Evolutionary conservation across 2,113 vertebrate species (phyloP).

Genomic region (Hippocampus guttulatus): DNA sequence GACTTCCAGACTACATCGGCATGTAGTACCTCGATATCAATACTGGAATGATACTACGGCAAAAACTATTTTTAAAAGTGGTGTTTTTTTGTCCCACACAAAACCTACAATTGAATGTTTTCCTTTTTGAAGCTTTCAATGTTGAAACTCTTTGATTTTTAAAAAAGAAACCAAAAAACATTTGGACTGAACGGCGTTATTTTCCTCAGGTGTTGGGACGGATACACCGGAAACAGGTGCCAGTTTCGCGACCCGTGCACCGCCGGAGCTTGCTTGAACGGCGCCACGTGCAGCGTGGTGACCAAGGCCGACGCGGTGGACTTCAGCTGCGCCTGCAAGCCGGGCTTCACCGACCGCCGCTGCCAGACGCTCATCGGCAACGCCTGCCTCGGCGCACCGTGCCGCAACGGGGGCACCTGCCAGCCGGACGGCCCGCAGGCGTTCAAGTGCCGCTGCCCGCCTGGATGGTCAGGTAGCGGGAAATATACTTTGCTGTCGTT

Average conservation of each 20-base stretch:
- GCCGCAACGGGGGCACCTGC: constrained; percentile 91
- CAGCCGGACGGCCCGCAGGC: constrained; percentile 74
- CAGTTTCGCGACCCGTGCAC: constrained; percentile 84
- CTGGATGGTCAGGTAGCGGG: constrained; percentile 87
- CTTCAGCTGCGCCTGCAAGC: constrained; percentile 77
- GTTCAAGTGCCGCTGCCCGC: constrained; percentile 85
- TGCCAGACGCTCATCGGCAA: constrained; percentile 80
- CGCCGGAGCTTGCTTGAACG: constrained; percentile 78
- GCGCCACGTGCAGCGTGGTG: constrained; percentile 70
- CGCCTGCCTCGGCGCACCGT: constrained; percentile 79
- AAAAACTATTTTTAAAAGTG: no score
- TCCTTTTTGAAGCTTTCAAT: background rate
- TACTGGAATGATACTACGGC: no score
- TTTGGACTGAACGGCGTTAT: background rate
- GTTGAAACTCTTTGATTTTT: background rate
- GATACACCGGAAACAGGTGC: constrained; percentile 78
- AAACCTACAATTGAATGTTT: background rate
- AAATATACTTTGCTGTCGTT: background rate
- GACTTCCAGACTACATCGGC: no score
- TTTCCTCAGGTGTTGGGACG: constrained; percentile 73
- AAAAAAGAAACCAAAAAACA: background rate
- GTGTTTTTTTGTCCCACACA: no score
- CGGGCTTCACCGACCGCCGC: constrained; percentile 79
- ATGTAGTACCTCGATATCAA: no score
- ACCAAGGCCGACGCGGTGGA: constrained; percentile 61